Evolutionary conservation across 2,888 invertebrate species (phyloP).

Genomic region (Chrysolina americana): DNA sequence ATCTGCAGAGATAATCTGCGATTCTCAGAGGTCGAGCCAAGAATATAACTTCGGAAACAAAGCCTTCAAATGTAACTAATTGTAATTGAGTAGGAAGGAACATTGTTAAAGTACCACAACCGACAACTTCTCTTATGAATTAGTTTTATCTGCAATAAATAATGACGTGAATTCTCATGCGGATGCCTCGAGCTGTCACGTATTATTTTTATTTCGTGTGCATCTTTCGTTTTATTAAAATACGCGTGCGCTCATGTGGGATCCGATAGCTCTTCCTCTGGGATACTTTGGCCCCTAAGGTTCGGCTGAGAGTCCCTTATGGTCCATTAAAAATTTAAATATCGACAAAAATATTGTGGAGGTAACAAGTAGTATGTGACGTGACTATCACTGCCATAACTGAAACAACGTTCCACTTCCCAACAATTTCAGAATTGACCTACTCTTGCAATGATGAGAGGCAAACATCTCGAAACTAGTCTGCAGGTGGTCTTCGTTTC

Average conservation of each 20-base stretch:
- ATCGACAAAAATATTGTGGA: no score
- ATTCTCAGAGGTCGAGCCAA: conserved; percentile 34
- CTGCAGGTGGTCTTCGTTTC: no score
- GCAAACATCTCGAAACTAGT: no score
- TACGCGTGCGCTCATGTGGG: conserved; percentile 55
- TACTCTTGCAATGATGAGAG: no score
- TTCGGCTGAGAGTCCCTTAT: neutral
- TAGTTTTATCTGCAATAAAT: conserved; percentile 64
- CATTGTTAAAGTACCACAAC: conserved; percentile 50
- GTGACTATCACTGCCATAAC: no score
- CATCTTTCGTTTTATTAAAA: conserved; percentile 60
- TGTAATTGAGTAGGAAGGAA: conserved; percentile 53
- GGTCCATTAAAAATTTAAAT: no score
- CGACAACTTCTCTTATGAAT: conserved; percentile 58
- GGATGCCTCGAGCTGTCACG: conserved; percentile 62
- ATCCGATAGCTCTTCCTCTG: conserved; percentile 37
- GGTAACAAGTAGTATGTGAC: no score
- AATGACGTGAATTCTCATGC: conserved; percentile 65
- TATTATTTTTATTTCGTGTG: conserved; percentile 58
- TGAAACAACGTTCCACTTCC: no score
- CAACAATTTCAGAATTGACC: no score
- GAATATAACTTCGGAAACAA: conserved; percentile 40
- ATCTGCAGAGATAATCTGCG: conserved; percentile 34
- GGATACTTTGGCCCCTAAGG: neutral
- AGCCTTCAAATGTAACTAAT: conserved; percentile 50